These are phyloP conservation scores for Drosophila ananassae DNA, from an alignment of 1,140 invertebrate species.

Conservation along the genomic window DNA sequence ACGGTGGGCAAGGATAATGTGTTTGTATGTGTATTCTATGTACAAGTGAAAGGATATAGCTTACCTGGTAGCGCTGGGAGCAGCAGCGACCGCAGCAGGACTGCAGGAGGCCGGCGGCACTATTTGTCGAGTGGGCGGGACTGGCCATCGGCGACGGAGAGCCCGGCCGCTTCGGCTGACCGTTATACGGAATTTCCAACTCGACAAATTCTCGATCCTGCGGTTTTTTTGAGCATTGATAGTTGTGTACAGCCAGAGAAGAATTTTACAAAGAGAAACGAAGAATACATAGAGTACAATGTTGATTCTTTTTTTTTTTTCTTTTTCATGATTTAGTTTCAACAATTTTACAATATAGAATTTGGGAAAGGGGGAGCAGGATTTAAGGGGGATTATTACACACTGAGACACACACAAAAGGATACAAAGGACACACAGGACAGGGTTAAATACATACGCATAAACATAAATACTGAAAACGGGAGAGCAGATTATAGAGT, in stretches of 20 bases:
- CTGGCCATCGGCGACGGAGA: conserved; percentile 93
- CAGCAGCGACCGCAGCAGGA: conserved; percentile 94
- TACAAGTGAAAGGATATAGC: conserved; percentile 16
- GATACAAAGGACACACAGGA: conserved; percentile 27
- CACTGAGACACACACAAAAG: conserved; percentile 46
- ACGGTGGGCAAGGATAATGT: conserved; percentile 1
- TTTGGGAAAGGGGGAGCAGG: conserved; percentile 7
- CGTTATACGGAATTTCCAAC: conserved; percentile 97
- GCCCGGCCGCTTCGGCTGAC: conserved; percentile 94
- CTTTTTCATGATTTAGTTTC: conserved; percentile 23
- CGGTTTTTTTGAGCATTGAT: conserved; percentile 62
- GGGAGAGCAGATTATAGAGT: neutral
- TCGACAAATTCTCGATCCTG: conserved; percentile 98
- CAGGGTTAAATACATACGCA: conserved; percentile 41
- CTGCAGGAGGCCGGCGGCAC: conserved; percentile 90
- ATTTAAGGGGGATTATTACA: conserved; percentile 4
- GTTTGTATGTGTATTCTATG: conserved; percentile 18
- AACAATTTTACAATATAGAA: conserved; percentile 67
- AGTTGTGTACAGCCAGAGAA: conserved; percentile 72
- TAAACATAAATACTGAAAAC: conserved; percentile 55
- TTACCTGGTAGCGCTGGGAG: conserved; percentile 94
- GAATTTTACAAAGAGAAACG: conserved; percentile 81
- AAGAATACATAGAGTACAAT: conserved; percentile 80
- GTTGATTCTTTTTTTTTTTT: conserved; percentile 39
- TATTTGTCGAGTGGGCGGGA: conserved; percentile 92